Base-by-base conservation (phyloP, 2,797 vertebrate genomes). In the Orestias chungarensis region DNA sequence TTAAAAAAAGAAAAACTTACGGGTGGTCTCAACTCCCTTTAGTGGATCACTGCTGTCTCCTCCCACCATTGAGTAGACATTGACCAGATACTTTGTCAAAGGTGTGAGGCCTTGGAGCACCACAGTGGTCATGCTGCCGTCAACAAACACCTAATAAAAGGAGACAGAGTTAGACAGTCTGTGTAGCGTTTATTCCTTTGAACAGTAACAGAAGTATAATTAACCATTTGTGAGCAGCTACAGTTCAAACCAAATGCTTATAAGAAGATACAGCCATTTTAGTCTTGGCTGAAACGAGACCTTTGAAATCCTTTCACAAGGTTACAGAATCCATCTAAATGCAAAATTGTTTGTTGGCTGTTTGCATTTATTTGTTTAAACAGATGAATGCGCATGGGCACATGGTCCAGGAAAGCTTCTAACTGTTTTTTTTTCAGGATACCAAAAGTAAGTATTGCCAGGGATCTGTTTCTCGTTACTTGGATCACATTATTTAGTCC, bases 41-140 rank as follows among this genome's bases (percentile, higher is more conserved):
- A 99, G 91, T 35, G 98, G 95, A 49, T 97, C 96, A 8, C 98
- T 99, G 91, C 94, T 96, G 68, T 99, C 96, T 40, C 97, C 97
- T 91, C 96, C 97, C 44, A 96, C 93, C 79, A 98, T 93, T 2
- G 97, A 94, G 86, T 95, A 97, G 86, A 99, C 97, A 0, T 93
- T 96, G 72, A 99, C 96, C 42, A 94, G 71, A 74, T 99, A 99
- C 71, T 97, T 80, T 0, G 97, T 99, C 89, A 97, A 93, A 42
- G 97, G 96, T 46, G 93, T 90, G 74, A 99, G 95, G 61, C 93
- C 89, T 86, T 93, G 94, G 70, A 99, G 92, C 25, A 98, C 95
- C 46, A 95, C 94, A 0, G 97, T 96, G 59, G 91, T 96, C 86
- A 95, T 93, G 47, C 93, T 93, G 44, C 97, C 96, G 25, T 95